These are phyloP conservation scores for Grallaria varia DNA, from an alignment of 2,113 vertebrate species.

Conservation along the genomic window DNA sequence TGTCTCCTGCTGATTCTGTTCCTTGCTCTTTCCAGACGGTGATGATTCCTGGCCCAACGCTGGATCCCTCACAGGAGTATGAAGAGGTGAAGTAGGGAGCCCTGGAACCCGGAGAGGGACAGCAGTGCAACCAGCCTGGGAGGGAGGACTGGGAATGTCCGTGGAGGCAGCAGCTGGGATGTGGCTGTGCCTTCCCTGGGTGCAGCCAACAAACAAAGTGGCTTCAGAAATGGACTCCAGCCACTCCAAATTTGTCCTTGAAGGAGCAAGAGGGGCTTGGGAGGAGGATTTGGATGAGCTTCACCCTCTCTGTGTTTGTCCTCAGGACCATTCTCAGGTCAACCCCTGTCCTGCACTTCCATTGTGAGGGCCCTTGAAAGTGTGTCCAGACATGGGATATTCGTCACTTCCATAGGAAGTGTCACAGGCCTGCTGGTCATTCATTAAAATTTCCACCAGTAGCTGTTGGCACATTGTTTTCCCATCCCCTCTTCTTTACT, in stretches of 20 bases:
- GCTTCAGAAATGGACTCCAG: neutral
- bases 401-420: neutral
- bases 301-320: neutral
- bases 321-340: neutral
- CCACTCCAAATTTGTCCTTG: neutral
- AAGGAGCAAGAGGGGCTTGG: neutral
- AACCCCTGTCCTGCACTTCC: neutral
- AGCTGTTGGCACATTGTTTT: rapidly evolving
- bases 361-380: neutral
- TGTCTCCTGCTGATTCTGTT: neutral
- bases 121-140: conserved; percentile 45
- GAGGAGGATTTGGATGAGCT: neutral
- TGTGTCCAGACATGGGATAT: neutral
- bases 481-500: neutral
- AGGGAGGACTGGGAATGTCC: neutral
- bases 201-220: neutral
- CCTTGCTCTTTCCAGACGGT: conserved; percentile 81
- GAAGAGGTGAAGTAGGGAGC: conserved; percentile 64
- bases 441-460: neutral
- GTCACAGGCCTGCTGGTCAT: neutral
- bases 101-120: conserved; percentile 53
- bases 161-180: neutral
- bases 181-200: neutral
- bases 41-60: conserved; percentile 83
- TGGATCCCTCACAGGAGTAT: conserved; percentile 76